These are phyloP conservation scores for Toxotes lorentzi DNA, from an alignment of 2,797 vertebrate species.

Conservation along the genomic window DNA sequence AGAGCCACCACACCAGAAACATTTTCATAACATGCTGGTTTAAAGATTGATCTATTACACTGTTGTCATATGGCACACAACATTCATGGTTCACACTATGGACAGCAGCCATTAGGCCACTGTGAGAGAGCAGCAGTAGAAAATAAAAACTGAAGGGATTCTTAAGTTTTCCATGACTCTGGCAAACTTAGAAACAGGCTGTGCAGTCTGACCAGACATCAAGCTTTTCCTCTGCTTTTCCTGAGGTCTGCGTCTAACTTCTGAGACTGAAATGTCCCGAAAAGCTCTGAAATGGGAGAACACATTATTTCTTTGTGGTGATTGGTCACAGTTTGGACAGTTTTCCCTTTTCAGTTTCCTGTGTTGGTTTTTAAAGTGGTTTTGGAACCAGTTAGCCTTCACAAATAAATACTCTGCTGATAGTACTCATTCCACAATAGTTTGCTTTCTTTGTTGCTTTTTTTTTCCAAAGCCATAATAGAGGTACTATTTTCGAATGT, in stretches of 20 bases:
- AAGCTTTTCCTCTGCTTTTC: background rate
- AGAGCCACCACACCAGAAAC: background rate
- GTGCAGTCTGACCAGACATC: background rate
- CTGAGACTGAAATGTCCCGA: slow-evolving; percentile 10
- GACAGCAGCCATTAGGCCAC: background rate
- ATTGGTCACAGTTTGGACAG: slow-evolving; percentile 12
- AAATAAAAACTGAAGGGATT: background rate
- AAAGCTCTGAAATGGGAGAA: slow-evolving; percentile 7
- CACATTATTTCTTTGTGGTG: background rate
- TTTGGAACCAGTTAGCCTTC: slow-evolving; percentile 8
- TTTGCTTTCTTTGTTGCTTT: background rate
- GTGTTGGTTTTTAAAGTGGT: slow-evolving; percentile 19
- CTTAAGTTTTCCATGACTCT: background rate
- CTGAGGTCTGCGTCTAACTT: background rate
- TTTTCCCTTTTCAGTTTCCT: slow-evolving; percentile 43
- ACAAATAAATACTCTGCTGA: background rate
- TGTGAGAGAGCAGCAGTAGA: slow-evolving; percentile 1
- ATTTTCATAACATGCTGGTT: background rate
- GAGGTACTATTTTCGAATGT: background rate
- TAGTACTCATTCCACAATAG: background rate
- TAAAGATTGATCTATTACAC: slow-evolving; percentile 3
- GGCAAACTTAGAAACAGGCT: background rate
- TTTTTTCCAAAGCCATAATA: background rate
- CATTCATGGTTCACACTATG: background rate
- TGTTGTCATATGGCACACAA: background rate